These are phyloP conservation scores for Laticauda laticaudata DNA, from an alignment of 2,113 vertebrate species.

Conservation along the genomic window DNA sequence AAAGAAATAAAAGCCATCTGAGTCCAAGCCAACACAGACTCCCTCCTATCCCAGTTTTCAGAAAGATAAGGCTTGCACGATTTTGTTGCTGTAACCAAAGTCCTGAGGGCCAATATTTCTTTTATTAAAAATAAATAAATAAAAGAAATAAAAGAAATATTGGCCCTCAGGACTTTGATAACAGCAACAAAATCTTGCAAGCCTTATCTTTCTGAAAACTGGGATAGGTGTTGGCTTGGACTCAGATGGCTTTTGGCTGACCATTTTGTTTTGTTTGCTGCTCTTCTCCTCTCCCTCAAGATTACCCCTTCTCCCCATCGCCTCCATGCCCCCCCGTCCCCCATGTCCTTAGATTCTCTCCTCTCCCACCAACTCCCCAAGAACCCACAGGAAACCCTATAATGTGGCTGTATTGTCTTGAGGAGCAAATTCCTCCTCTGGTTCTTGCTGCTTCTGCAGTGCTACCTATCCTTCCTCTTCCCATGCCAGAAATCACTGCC, in stretches of 20 bases:
- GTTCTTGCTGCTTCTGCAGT: background rate
- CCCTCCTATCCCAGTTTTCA: too few species aligned
- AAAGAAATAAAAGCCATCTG: too few species aligned
- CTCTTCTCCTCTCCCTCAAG: background rate
- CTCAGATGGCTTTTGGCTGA: background rate
- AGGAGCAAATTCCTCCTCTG: background rate
- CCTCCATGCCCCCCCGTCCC: background rate
- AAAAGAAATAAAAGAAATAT: too few species aligned
- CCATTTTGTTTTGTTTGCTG: background rate
- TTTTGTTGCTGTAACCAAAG: background rate
- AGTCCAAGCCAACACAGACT: too few species aligned
- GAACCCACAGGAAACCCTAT: background rate
- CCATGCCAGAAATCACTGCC: background rate
- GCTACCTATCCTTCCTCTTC: background rate
- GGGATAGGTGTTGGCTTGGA: background rate
- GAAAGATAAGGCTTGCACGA: too few species aligned
- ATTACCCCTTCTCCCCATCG: background rate
- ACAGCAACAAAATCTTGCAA: background rate
- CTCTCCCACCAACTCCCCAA: background rate
- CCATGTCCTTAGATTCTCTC: background rate
- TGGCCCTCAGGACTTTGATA: too few species aligned
- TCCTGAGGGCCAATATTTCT: background rate
- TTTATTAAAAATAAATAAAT: background rate
- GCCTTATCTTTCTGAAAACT: background rate
- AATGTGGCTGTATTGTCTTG: background rate